These are phyloP conservation scores for Neoitamus cyanurus DNA, from an alignment of 2,888 invertebrate genomes.

Conservation along the genomic window DNA sequence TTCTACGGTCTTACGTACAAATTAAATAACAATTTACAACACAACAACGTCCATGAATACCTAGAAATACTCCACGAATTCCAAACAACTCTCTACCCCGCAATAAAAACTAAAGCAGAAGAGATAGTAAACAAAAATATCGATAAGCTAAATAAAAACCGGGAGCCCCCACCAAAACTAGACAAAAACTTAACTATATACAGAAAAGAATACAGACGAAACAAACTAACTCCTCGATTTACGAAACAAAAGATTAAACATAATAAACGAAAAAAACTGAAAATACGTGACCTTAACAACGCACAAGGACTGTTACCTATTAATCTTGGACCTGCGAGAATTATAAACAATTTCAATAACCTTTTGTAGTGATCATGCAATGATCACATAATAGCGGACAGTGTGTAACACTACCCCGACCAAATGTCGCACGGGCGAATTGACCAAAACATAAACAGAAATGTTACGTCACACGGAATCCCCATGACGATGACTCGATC, in stretches of 20 bases:
- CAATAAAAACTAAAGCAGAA: neutral
- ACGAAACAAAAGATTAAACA: neutral
- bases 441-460: too few species aligned
- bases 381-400: too few species aligned
- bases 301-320: slow-evolving; percentile 35
- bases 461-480: too few species aligned
- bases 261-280: neutral
- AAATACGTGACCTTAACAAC: slow-evolving; percentile 45
- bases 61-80: neutral
- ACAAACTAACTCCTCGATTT: neutral
- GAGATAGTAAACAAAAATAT: neutral
- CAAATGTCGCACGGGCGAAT: too few species aligned
- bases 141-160: neutral
- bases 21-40: neutral
- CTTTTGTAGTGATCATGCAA: too few species aligned
- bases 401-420: too few species aligned
- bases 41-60: neutral
- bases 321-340: slow-evolving; percentile 21
- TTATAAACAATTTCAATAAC: neutral
- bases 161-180: neutral
- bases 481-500: too few species aligned
- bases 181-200: neutral
- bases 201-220: neutral
- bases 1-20: too few species aligned
- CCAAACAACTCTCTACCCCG: neutral